Evolutionary conservation across 2,888 invertebrate genomes (phyloP).

Genomic region (Desoria tigrina): DNA sequence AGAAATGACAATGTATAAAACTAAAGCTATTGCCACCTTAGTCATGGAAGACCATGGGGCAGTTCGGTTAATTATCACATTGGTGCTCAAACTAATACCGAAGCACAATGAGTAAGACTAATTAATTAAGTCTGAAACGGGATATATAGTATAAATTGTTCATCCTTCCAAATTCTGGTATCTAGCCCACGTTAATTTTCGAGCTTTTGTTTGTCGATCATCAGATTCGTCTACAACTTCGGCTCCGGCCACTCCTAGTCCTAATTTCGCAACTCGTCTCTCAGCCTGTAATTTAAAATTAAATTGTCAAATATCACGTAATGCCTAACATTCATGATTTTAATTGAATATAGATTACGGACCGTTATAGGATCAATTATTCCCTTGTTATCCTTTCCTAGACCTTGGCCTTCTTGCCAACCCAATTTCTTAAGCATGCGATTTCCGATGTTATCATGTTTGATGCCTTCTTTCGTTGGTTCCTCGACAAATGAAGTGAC

Average conservation of each 20-base stretch:
- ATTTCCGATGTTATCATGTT: slow-evolving; percentile 90
- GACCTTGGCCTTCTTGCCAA: slow-evolving; percentile 95
- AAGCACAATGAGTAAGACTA: too few species aligned
- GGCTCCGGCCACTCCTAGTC: slow-evolving; percentile 71
- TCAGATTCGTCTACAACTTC: slow-evolving; percentile 77
- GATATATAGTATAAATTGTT: too few species aligned
- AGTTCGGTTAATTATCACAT: too few species aligned
- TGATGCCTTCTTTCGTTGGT: slow-evolving; percentile 69
- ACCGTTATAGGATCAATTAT: slow-evolving; percentile 90
- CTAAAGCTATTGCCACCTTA: too few species aligned
- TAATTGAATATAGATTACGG: not conserved
- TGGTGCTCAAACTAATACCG: too few species aligned
- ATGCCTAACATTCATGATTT: too few species aligned
- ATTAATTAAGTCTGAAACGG: too few species aligned
- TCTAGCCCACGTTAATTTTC: slow-evolving; percentile 84
- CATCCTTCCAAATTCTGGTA: slow-evolving; percentile 69
- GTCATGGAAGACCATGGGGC: too few species aligned
- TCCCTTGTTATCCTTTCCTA: slow-evolving; percentile 91
- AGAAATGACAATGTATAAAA: too few species aligned
- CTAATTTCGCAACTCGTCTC: slow-evolving; percentile 71
- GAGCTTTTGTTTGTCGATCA: slow-evolving; percentile 84
- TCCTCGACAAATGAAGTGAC: slow-evolving; percentile 58
- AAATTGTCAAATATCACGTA: not conserved
- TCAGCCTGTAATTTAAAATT: slow-evolving; percentile 60
- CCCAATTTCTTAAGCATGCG: slow-evolving; percentile 97